phyloP scores from a whole-genome alignment of 1,140 invertebrate species.

The Euwallacea similis region DNA sequence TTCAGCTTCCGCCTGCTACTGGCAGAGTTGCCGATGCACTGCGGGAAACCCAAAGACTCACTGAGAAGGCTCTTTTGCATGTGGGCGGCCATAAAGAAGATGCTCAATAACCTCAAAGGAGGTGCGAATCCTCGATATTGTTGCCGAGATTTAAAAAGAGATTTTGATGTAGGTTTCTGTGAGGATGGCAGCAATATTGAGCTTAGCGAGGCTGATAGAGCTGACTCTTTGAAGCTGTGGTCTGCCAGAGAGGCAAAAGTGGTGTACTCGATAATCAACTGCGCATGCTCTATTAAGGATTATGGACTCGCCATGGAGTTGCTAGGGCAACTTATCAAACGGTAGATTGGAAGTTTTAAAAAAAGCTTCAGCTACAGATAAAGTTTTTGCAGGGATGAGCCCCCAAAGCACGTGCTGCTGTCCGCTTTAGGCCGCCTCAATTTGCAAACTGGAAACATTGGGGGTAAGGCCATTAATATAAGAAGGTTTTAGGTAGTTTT shows the following conservation, averaged over 20 bases:
- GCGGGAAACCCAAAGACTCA: conserved; percentile 73
- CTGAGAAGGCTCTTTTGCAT: conserved; percentile 79
- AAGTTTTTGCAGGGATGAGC: conserved; percentile 46
- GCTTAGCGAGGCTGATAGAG: conserved; percentile 58
- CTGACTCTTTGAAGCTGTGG: conserved; percentile 77
- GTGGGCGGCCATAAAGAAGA: conserved; percentile 72
- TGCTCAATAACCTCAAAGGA: conserved; percentile 68
- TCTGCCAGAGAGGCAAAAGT: conserved; percentile 70
- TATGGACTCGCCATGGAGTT: conserved; percentile 52
- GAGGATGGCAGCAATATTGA: conserved; percentile 66
- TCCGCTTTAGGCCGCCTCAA: conserved; percentile 83
- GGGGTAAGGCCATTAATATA: conserved; percentile 43
- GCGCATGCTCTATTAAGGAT: conserved; percentile 61
- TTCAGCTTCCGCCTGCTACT: conserved; percentile 87
- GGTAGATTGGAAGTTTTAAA: conserved; percentile 26
- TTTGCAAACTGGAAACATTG: conserved; percentile 81
- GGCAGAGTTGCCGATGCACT: conserved; percentile 82
- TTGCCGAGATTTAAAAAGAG: not conserved
- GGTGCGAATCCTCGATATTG: conserved; percentile 40
- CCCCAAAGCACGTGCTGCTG: conserved; percentile 65
- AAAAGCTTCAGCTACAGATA: not conserved
- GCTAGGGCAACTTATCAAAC: conserved; percentile 48
- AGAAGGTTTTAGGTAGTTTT: not conserved
- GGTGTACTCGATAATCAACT: conserved; percentile 83
- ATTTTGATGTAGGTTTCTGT: conserved; percentile 56